Conservation (phyloP, 1,140 invertebrate genomes). For the Cyphomyrmex costatus region DNA sequence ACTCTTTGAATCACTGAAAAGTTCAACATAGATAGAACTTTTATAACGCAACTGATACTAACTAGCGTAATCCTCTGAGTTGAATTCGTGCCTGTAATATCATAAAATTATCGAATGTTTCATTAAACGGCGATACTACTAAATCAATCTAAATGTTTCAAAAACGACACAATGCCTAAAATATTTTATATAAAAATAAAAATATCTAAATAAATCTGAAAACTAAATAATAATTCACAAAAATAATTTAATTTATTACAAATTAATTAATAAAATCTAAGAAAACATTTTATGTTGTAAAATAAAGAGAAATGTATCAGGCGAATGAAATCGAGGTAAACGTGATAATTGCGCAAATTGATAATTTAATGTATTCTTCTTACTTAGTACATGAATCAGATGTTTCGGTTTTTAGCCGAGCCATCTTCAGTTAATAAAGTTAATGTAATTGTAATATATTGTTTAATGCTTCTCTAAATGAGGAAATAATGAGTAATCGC, state of each 20-base stretch:
- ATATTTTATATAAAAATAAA: background rate
- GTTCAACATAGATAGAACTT: background rate
- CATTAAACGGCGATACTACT: background rate
- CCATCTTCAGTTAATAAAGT: too few relatives aligned
- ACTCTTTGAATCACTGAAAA: conserved; percentile 8
- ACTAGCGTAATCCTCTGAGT: background rate
- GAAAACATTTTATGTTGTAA: background rate
- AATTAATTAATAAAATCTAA: background rate
- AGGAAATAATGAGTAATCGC: too few relatives aligned
- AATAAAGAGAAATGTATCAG: too few relatives aligned
- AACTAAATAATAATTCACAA: background rate
- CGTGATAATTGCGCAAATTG: too few relatives aligned
- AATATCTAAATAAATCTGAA: background rate
- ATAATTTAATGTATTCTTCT: too few relatives aligned
- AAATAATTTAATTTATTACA: background rate
- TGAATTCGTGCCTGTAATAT: background rate
- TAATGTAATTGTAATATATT: too few relatives aligned
- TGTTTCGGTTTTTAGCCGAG: too few relatives aligned
- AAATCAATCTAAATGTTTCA: background rate
- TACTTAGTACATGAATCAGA: too few relatives aligned
- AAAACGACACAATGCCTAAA: background rate
- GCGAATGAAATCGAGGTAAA: too few relatives aligned
- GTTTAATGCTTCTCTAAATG: too few relatives aligned
- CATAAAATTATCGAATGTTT: background rate
- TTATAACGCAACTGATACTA: background rate